Evolutionary conservation across 2,113 vertebrate species (phyloP).

Genomic region (Calidris pugnax): DNA sequence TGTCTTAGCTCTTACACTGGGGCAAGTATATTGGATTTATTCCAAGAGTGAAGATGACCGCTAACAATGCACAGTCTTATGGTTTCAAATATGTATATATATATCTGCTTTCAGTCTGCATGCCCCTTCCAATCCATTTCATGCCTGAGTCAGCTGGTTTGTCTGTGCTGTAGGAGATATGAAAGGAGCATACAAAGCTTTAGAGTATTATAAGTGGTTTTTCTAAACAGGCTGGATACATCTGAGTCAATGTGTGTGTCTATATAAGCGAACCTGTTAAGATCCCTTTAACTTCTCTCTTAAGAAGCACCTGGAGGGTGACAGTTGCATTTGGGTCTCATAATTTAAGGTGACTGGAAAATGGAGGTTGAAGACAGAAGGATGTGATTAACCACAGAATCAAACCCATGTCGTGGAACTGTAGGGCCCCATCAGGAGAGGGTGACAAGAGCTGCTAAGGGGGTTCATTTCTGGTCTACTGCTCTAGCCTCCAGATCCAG

Average conservation of each 20-base stretch:
- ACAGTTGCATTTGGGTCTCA: not conserved
- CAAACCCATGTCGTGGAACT: not conserved
- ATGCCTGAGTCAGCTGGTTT: not conserved
- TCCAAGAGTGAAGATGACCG: not conserved
- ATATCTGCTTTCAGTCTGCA: not conserved
- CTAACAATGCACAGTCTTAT: not conserved
- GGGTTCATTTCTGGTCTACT: not conserved
- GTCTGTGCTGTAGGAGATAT: not conserved
- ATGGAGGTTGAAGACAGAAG: not conserved
- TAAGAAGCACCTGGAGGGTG: not conserved
- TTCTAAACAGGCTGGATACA: not conserved
- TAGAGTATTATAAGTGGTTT: not conserved
- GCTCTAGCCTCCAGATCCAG: accelerated
- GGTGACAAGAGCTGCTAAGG: not conserved
- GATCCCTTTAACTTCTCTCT: not conserved
- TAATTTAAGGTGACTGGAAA: not conserved
- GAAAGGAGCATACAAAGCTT: not conserved
- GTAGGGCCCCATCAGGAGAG: not conserved
- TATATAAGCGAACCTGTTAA: not conserved
- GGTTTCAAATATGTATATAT: not conserved
- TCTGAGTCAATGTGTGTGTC: not conserved
- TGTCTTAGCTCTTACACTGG: not conserved
- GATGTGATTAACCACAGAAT: not conserved
- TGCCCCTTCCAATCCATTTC: not conserved
- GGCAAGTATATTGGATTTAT: not conserved